These are phyloP conservation scores for Craterocephalus amniculus DNA, from an alignment of 2,797 vertebrate genomes.

Conservation along the genomic window DNA sequence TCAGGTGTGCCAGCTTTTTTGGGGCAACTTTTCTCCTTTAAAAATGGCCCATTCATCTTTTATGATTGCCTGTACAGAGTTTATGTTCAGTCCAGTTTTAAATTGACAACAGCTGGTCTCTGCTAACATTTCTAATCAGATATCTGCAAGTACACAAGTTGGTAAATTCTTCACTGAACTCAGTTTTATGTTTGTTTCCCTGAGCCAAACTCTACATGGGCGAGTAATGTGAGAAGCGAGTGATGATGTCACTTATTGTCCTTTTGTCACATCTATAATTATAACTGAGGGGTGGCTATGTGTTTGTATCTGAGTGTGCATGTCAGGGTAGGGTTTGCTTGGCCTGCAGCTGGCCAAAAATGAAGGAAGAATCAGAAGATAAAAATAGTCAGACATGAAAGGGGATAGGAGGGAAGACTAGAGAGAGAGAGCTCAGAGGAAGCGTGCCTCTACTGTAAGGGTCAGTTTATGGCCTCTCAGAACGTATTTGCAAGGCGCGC, in stretches of 20 bases:
- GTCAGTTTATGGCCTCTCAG: slow-evolving; percentile 6
- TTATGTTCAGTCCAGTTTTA: background rate
- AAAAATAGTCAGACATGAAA: slow-evolving; percentile 75
- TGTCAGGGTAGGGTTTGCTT: slow-evolving; percentile 32
- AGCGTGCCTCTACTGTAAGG: slow-evolving; percentile 9
- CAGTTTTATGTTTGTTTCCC: slow-evolving; percentile 26
- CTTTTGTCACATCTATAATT: slow-evolving; percentile 66
- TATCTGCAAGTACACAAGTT: background rate
- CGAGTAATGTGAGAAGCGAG: slow-evolving; percentile 62
- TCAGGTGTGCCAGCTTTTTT: no score
- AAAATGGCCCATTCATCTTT: background rate
- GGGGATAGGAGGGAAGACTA: slow-evolving; percentile 67
- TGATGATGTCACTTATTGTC: slow-evolving; percentile 72
- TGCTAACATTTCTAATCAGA: background rate
- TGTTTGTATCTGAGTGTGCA: slow-evolving; percentile 8
- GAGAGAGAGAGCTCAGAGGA: slow-evolving; percentile 26
- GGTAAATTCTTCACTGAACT: background rate
- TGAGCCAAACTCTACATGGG: slow-evolving; percentile 40
- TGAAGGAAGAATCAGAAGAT: slow-evolving; percentile 74
- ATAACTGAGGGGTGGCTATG: slow-evolving; percentile 32
- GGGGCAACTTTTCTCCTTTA: background rate
- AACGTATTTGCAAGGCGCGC: slow-evolving; percentile 7
- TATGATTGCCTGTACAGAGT: no score
- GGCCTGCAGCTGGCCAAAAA: slow-evolving; percentile 75
- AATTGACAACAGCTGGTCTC: background rate